These are phyloP conservation scores for Tetheella fluctuosa DNA, from an alignment of 2,888 invertebrate genomes.

Conservation along the genomic window DNA sequence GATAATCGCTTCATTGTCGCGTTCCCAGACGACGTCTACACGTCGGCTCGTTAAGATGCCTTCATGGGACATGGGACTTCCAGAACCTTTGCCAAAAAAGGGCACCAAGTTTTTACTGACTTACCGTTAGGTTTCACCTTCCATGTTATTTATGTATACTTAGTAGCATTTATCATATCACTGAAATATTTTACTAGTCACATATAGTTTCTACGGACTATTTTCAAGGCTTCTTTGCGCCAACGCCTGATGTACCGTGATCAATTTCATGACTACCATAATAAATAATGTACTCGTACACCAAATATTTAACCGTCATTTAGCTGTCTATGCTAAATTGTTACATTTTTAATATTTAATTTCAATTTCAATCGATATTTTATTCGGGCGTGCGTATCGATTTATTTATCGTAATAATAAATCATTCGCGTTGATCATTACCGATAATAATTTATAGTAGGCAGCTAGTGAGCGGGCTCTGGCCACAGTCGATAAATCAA, in stretches of 20 bases:
- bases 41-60: slow-evolving; percentile 9
- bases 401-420: slow-evolving; percentile 76
- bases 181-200: too few relatives aligned
- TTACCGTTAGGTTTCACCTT: not conserved
- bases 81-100: not conserved
- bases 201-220: not conserved
- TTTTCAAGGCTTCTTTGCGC: not conserved
- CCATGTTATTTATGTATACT: not conserved
- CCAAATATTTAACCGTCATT: slow-evolving; percentile 28
- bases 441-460: slow-evolving; percentile 78
- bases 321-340: slow-evolving; percentile 40
- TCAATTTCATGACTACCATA: not conserved
- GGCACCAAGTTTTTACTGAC: slow-evolving; percentile 1
- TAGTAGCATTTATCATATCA: not conserved
- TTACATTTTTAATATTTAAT: slow-evolving; percentile 36
- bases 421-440: slow-evolving; percentile 77
- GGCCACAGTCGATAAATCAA: slow-evolving; percentile 57
- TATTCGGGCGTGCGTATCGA: slow-evolving; percentile 60
- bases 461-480: slow-evolving; percentile 49
- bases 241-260: not conserved
- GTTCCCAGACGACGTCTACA: slow-evolving; percentile 17
- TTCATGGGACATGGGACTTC: not conserved
- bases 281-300: slow-evolving; percentile 9
- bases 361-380: slow-evolving; percentile 55
- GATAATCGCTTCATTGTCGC: slow-evolving; percentile 49